Evolutionary conservation across 1,140 invertebrate species (phyloP), one percentile per base, ranked within the genome.

Genomic region (Cherax quadricarinatus): DNA sequence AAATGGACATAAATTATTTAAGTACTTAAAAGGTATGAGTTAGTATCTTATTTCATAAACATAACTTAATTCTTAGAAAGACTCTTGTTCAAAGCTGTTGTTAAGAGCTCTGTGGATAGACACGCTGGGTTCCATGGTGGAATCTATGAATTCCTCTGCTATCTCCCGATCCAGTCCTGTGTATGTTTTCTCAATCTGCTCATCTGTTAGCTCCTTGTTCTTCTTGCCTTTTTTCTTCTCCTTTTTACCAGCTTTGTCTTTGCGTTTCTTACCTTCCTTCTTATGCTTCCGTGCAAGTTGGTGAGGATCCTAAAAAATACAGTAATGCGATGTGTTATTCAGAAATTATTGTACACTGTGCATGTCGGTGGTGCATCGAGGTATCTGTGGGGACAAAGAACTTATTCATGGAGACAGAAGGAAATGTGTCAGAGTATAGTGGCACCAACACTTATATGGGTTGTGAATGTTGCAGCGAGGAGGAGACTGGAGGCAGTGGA

Each of bases 121-220:
- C 10, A 91, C 24, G 0, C 83, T 95, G 0, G 95, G 95, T 87
- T 96, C 95, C 96, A 96, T 96, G 0, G 96, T 95, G 16, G 96
- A 96, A 9, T 95, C 95, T 86, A 97, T 97, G 95, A 96, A 97
- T 94, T 96, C 96, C 94, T 96, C 96, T 9, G 96, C 96, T 90
- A 96, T 96, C n/a, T 95, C 95, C 84, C 96, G 95, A 94, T 97
- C 96, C 60, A 96, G 94, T n/a, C 96, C 96, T 0, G 96, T 96
- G 94, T 97, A 96, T 0, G 96, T 96, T 82, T 95, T 95, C 80
- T 95, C 96, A n/a, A 97, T 95, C 81, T 94, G 94, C 78, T 94
- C 94, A 24, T 94, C 94, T 3, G 94, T 94, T 60, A 93, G 66
- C 30, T 91, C 93, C n/a, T 85, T 88, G 30, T 75, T 88, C 57